Conservation (phyloP, 1,140 invertebrate species). For the Thaumatotibia leucotreta region DNA sequence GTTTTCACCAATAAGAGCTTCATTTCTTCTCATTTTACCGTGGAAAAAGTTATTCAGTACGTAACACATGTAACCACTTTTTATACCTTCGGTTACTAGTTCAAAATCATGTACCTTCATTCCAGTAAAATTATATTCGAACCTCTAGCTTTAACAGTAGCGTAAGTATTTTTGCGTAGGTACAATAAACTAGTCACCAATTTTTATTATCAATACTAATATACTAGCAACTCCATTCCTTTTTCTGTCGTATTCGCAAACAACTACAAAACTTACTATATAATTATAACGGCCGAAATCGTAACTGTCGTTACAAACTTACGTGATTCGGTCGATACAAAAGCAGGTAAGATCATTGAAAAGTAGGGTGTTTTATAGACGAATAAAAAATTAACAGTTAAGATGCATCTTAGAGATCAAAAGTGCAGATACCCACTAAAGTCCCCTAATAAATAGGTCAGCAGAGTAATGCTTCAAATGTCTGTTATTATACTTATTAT, state of each 20-base stretch:
- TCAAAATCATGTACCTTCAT: too few relatives aligned
- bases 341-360: conserved; percentile 71
- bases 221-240: conserved; percentile 29
- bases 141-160: too few relatives aligned
- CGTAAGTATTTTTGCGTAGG: too few relatives aligned
- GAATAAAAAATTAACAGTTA: conserved; percentile 55
- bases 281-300: conserved; percentile 75
- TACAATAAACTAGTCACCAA: too few relatives aligned
- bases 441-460: conserved; percentile 58
- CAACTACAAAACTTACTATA: conserved; percentile 70
- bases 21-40: too few relatives aligned
- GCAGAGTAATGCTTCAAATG: conserved; percentile 34
- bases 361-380: conserved; percentile 41
- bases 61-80: too few relatives aligned
- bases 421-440: conserved; percentile 39
- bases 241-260: conserved; percentile 37
- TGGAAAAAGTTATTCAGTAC: too few relatives aligned
- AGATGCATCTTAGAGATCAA: conserved; percentile 43
- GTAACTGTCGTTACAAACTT: conserved; percentile 73
- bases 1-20: too few relatives aligned
- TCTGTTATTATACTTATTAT: conserved; percentile 52
- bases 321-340: conserved; percentile 55
- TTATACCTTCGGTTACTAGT: too few relatives aligned
- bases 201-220: too few relatives aligned
- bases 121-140: too few relatives aligned